Conservation (phyloP, 2,888 invertebrate genomes). For the Gasteruption jaculator region DNA sequence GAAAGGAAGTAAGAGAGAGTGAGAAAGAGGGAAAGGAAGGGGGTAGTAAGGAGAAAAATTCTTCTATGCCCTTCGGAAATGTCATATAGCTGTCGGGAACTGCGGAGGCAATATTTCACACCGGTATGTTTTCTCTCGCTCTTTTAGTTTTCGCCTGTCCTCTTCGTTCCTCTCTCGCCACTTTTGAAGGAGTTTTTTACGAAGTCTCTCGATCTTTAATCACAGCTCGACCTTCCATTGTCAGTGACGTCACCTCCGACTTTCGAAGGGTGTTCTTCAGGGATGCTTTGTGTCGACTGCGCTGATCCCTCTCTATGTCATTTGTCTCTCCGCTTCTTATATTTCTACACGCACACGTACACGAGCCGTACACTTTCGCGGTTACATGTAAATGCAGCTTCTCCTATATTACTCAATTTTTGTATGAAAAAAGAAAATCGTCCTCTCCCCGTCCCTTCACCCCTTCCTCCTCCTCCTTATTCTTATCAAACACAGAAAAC, state of each 20-base stretch:
- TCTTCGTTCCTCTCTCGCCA: constrained; percentile 22
- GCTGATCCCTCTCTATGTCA: constrained; percentile 45
- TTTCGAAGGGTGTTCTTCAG: constrained; percentile 37
- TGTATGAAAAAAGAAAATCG: too few species aligned
- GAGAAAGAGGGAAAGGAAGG: constrained; percentile 13
- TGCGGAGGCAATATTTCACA: constrained; percentile 48
- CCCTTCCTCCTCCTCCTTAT: constrained; percentile 7
- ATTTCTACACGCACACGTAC: constrained; percentile 36
- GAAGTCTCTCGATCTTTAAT: constrained; percentile 50
- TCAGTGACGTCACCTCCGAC: constrained; percentile 49
- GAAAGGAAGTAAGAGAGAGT: constrained; percentile 15
- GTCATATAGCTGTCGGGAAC: constrained; percentile 46
- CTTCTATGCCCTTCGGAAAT: constrained; percentile 44
- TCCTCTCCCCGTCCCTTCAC: constrained; percentile 14
- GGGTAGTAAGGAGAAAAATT: constrained; percentile 30
- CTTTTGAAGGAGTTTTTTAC: constrained; percentile 48
- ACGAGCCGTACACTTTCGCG: constrained; percentile 12
- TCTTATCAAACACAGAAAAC: too few species aligned
- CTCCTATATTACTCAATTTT: too few species aligned
- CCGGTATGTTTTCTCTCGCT: constrained; percentile 31
- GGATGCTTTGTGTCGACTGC: constrained; percentile 38
- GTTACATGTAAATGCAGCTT: background rate
- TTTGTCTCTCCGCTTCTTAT: constrained; percentile 45
- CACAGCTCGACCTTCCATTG: constrained; percentile 51
- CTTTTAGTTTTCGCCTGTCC: constrained; percentile 22